Base-by-base conservation (phyloP, 2,113 vertebrate genomes). In the Glaucidium brasilianum region DNA sequence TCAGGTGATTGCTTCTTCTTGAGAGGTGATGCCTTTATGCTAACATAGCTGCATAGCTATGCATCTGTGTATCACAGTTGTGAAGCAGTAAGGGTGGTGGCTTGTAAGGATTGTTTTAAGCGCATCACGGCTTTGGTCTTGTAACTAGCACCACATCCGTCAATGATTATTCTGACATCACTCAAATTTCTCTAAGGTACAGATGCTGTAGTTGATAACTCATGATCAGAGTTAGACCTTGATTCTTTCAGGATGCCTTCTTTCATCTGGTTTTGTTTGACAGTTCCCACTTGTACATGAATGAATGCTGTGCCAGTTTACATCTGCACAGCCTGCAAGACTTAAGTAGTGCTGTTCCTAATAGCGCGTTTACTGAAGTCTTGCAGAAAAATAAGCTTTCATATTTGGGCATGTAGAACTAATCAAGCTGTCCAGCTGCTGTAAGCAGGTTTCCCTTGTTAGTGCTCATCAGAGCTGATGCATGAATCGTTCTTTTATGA, bases 301-400 rank as follows among this genome's bases (percentile, higher is more conserved):
- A 81, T 58, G 68, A 80, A 41, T 0, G 25, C 45, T 50, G 67
- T 80, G 63, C 55, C 8, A 32, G 13, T 86, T 92, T 67, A n/a
- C 52, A 71, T 94, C 59, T 88, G 59, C 39, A 41, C 18, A 89
- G 49, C 39, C 58, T 89, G 30, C 60, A 43, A 89, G 73, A 52
- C 56, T 66, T 66, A 37, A 43, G 79, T 55, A 55, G 34, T 66
- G 75, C 63, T 89, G 49, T 78, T 56, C 45, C 59, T 78, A 47
- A 37, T 2, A 74, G 55, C 60, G 27, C 34, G 5, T 78, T 50
- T 78, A 45, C 73, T 68, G 72, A 56, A 71, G 69, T 47, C 80
- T 95, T 85, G 60, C 59, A 87, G 91, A 73, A 89, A 62, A 91
- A 56, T 56, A 71, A 87, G 76, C 62, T 95, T 96, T 92, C 20